Evolutionary conservation across 2,888 invertebrate genomes (phyloP), one percentile per base, ranked within the genome.

Genomic region (Pyrochroa serraticornis): DNA sequence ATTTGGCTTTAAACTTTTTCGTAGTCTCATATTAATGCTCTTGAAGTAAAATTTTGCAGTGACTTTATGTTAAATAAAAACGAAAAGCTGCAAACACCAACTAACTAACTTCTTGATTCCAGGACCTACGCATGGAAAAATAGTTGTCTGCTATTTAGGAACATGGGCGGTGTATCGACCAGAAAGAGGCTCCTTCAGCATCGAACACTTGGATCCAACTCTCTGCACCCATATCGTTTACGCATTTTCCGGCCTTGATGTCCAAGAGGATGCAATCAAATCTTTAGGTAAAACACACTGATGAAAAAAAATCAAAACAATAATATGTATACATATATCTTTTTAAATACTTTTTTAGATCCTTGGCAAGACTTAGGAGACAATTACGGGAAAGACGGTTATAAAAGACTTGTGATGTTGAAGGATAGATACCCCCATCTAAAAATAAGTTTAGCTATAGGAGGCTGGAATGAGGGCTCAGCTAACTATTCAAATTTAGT

Each of bases 401-500:
- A 85, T 76, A 86, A 85, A 62, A 85, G 87, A 9, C 78, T 92
- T 52, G 90, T 90, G 0, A 80, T 80, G 0, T 73, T 93, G 0
- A 90, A 89, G 67, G 76, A 83, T 42, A 81, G 81, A 7, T 85
- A 90, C 76, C 90, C 91, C 0, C 88, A 89, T 68, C 75, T 95
- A 39, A 89, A 86, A 75, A 75, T 80, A 1, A 85, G 88, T 1
- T 76, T 95, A 7, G 94, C 93, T 0, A 90, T 95, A 35, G 95
- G 95, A 0, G 95, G 95, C 0, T 95, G 95, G 95, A 94, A 93
- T 75, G 93, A 95, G 75, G 94, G 93, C 0, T 93, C 93, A 0
- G 75, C 79, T 3, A 87, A 88, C 66, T 92, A 87, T 74, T 91
- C 91, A 9, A 80, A 79, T 35, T 81, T 94, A 79, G 90, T 89